Evolutionary conservation across 1,140 invertebrate genomes (phyloP).

Genomic region (Diachasmimorpha longicaudata): DNA sequence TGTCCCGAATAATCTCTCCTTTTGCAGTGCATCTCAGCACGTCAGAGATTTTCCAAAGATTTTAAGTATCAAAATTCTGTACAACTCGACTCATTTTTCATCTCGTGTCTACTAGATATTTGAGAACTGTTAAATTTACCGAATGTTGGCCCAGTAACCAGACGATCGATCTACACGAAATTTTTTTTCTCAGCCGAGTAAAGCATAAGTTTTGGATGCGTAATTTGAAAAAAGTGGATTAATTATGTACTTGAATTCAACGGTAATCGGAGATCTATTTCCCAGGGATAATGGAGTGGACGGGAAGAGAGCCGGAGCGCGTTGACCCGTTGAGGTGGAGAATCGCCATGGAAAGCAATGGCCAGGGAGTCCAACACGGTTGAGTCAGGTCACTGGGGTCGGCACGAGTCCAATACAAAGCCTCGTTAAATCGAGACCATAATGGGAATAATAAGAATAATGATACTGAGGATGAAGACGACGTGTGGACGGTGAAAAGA

Average conservation of each 20-base stretch:
- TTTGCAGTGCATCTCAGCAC: too few species aligned
- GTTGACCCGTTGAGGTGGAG: conserved; percentile 10
- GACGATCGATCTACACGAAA: too few species aligned
- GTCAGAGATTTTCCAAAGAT: too few species aligned
- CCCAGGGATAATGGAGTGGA: conserved; percentile 17
- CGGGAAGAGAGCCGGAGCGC: background rate
- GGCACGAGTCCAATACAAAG: conserved; percentile 37
- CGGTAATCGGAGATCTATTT: conserved; percentile 19
- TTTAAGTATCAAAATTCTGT: too few species aligned
- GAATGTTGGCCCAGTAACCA: too few species aligned
- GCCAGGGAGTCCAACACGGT: conserved; percentile 19
- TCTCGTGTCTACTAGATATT: too few species aligned
- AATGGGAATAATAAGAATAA: conserved; percentile 34
- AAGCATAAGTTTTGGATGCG: too few species aligned
- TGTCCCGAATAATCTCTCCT: conserved; percentile 27
- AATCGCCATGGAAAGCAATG: conserved; percentile 30
- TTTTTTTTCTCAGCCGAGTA: too few species aligned
- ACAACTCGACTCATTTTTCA: too few species aligned
- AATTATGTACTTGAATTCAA: background rate
- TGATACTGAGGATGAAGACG: conserved; percentile 7
- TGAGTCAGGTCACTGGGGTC: conserved; percentile 30
- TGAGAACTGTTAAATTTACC: too few species aligned
- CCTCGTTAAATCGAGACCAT: conserved; percentile 37
- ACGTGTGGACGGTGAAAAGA: background rate
- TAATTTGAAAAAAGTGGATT: too few species aligned